Base-by-base conservation (phyloP, 1,140 invertebrate genomes). In the Drosophila truncata region DNA sequence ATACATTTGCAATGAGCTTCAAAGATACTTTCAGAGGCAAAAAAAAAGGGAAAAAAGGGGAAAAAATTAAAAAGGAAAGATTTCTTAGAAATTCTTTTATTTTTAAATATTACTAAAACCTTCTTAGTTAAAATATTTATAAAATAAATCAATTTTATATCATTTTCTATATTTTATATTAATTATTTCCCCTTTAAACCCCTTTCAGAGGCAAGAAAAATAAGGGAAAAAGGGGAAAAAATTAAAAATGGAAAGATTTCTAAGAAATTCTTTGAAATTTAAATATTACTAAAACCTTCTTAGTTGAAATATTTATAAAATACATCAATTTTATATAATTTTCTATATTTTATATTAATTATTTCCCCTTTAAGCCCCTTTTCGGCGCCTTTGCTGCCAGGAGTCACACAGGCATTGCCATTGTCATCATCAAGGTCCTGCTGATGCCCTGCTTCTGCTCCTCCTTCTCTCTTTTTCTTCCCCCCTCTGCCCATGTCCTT, bases 391-490 rank as follows among this genome's bases (percentile, higher is more conserved):
- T 27, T 50, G 4, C 29, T 42, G 46, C 27, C 25, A 10, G 52
- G 25, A 77, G 79, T 47, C 70, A 59, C 62, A 59, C 63, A 65
- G 62, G 60, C 47, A 14, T 54, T 59, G 63, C 63, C 55, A 44
- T 59, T 44, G 62, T 71, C 69, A 49, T 85, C 61, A 70, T 71
- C 64, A 57, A 39, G 64, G 44, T 47, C 64, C 57, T 62, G 46
- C 57, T 59, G 41, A 52, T 52, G n/a, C 27, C 47, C 27, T 50
- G 46, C 16, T n/a, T 4, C 14, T 27, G 6, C 13, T 7, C 16
- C 14, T n/a, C 4, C 10, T 11, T 18, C 25, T 9, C 33, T 14
- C 13, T n/a, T n/a, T n/a, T n/a, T n/a, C n/a, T n/a, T n/a, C 1
- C 10, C 44, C 33, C 35, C 27, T 42, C 35, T 31, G 18, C 9